A percentile compares a stretch with the other conserved stretches of the same genome.
Evolutionary conservation across 2,888 invertebrate genomes (phyloP).

Genomic region (Anarsia innoxiella): DNA sequence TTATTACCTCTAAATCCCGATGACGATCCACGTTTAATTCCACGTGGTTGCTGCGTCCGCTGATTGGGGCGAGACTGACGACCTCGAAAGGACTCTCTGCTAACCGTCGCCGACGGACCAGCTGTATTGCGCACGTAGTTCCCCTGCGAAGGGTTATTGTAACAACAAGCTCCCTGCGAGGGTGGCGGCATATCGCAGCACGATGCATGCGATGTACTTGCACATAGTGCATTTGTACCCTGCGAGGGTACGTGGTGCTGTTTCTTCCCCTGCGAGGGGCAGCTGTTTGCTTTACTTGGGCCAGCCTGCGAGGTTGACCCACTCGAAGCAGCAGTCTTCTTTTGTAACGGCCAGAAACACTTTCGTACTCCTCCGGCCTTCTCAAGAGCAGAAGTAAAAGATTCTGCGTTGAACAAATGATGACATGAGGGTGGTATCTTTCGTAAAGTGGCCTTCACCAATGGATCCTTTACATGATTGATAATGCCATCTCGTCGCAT

Average conservation of each 20-base stretch:
- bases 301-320: conserved; percentile 7
- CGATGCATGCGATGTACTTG: not conserved
- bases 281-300: conserved; percentile 2
- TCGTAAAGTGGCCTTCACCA: conserved; percentile 9
- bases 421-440: conserved; percentile 15
- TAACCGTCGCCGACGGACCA: not conserved
- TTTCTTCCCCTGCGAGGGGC: conserved; percentile 15
- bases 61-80: not conserved
- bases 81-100: not conserved
- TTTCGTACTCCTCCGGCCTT: conserved; percentile 13
- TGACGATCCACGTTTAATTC: not conserved
- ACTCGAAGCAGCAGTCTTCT: not conserved
- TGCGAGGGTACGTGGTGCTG: conserved; percentile 12
- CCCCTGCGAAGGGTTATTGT: not conserved
- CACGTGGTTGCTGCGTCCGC: not conserved
- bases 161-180: conserved; percentile 12
- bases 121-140: not conserved
- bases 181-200: conserved; percentile 8
- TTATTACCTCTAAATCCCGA: conserved; percentile 1
- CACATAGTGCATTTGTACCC: too few species aligned
- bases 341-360: conserved; percentile 12
- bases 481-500: conserved; percentile 10
- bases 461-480: conserved; percentile 8
- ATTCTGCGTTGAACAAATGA: conserved; percentile 11
- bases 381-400: conserved; percentile 12